Percentiles rank a stretch among this genome's conserved stretches.
Evolutionary conservation across 92 coral and sea anemone species (phyloP).

Genomic region (Desmophyllum pertusum): DNA sequence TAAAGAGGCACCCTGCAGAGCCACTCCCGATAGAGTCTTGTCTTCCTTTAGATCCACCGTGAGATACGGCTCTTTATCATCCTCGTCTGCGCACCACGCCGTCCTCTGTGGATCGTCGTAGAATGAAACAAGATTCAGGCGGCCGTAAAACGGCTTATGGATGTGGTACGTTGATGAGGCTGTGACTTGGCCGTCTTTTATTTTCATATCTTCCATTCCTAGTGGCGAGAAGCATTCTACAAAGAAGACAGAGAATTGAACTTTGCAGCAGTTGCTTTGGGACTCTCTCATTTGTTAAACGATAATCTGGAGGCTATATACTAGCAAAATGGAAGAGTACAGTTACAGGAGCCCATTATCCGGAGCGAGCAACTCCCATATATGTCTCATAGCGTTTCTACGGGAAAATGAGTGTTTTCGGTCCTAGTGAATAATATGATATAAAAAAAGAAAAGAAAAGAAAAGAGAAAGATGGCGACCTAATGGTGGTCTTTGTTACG

Average conservation of each 20-base stretch:
- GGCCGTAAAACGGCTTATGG: conserved; percentile 92
- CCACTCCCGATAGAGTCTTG: conserved; percentile 93
- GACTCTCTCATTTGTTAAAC: no score
- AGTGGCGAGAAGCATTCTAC: conserved; percentile 92
- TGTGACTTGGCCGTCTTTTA: conserved; percentile 85
- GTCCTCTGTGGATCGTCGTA: conserved; percentile 92
- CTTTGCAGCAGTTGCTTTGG: neutral
- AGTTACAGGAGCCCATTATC: no score
- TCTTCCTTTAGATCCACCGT: conserved; percentile 87
- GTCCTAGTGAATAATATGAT: neutral
- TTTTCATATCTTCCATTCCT: conserved; percentile 97
- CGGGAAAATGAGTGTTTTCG: no score
- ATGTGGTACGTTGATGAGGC: conserved; percentile 85
- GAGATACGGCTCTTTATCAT: conserved; percentile 93
- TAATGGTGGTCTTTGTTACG: no score
- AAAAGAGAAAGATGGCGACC: no score
- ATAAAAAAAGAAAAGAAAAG: no score
- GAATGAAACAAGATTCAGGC: conserved; percentile 91
- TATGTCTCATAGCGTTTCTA: no score
- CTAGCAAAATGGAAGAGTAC: no score
- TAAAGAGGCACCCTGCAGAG: conserved; percentile 94
- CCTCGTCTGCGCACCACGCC: conserved; percentile 97
- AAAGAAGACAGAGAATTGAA: neutral
- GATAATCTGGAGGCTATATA: no score
- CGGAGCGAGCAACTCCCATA: no score